Base-by-base conservation (phyloP, 53 echinoderm and acorn worm genomes). In the Paracentrotus lividus region DNA sequence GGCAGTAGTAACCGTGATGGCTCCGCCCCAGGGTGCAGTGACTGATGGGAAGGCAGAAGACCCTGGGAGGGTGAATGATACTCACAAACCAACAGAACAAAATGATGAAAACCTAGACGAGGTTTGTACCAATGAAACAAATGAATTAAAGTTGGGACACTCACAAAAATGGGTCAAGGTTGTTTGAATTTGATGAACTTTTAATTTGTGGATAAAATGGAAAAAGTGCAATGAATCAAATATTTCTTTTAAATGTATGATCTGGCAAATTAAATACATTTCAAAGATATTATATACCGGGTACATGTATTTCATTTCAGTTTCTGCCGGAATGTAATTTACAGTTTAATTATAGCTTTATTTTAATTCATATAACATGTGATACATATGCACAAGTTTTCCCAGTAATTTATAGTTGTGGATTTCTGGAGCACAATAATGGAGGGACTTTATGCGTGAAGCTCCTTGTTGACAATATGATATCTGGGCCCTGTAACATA, bases 1-100 rank as follows among this genome's bases (percentile, higher is more conserved):
- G 18, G 86, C 34, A 18, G 86, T 27, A 20, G 86, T 86, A n/a
- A 86, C 86, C 8, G 86, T 86, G 53, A 29, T 86, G 57, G 86
- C 85, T 38, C 86, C 86, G 23, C 86, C 56, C 34, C 29, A 86
- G 23, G 53, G 56, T 36, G 53, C 33, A 21, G 55, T 55, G 86
- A 21, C 53, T 53, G 86, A 86, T 53, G 86, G 86, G 86, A 56
- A 86, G 56, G 86, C 38, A 29, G 18, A 53, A 8, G 57, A 53
- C 56, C 55, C 32, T 55, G 57, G 34, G 54, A 86, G 56, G 86
- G 86, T 55, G 54, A 86, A 86, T 49, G 47, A 86, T 23, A 86
- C 86, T 53, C 54, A 56, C 38, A 32, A 20, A 36, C 55, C 5
- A 86, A 45, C 81, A 53, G 26, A 86, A 4, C 33, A 56, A 38